Evolutionary conservation across 92 coral and sea anemone genomes (phyloP), one percentile per base, ranked within the genome.

Genomic region (Pocillopora meandrina): DNA sequence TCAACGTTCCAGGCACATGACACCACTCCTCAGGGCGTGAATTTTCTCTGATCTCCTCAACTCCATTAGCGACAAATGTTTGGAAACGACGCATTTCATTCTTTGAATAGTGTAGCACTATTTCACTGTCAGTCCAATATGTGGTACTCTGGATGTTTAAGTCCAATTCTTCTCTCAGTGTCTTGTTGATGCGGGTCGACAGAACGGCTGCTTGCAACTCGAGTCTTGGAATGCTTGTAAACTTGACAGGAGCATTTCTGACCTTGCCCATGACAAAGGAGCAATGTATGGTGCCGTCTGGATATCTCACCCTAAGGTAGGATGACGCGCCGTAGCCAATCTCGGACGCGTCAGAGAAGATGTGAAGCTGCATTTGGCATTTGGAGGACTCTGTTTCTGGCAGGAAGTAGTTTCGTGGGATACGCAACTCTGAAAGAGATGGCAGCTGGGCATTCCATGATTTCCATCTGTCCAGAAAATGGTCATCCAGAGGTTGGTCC

Each of bases 321-420:
- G 91, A 72, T 10, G 64, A 58, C 17, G 81, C 78, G 9, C 91
- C 91, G 64, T 76, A 88, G 0, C 88, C 91, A 33, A 33, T 52
- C 31, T 84, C 91, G 0, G 91, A 88, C 31, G 91, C 85, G 59
- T 88, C 84, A 15, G 72, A 78, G 75, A 88, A 88, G 42, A 59
- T 49, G 47, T 88, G 85, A 2, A 88, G 81, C 61, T 88, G 88
- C 47, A 84, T 12, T 42, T 17, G 65, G 79, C 82, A 72, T 20
- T 52, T 34, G 49, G 82, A 12, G 0, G 69, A 7, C 31, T 88
- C 87, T 6, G 26, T 21, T 14, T 56, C 74, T 20, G 76, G 92
- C 26, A 57, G 82, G 33, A 88, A 82, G 74, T 87, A 78, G 69
- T 87, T 78, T 17, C 91, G 80, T 42, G 91, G 84, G 47, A 87